Conservation (phyloP, 1,140 invertebrate species). For the Eulimnadia texana region DNA sequence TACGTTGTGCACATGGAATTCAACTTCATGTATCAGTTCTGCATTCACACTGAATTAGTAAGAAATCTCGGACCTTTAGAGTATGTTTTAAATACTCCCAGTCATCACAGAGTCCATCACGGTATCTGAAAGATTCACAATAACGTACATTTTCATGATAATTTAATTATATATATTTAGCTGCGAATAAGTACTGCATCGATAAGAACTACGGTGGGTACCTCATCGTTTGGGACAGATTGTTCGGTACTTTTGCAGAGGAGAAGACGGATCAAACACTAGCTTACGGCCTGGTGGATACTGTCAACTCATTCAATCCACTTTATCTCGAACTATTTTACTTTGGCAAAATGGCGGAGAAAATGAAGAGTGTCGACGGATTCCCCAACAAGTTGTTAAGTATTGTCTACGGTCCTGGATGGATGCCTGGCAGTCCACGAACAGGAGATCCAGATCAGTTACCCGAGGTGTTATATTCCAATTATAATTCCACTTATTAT, state of each 20-base stretch:
- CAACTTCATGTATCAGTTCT: constrained; percentile 36
- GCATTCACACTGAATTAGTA: constrained; percentile 38
- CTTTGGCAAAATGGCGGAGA: constrained; percentile 44
- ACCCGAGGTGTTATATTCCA: background rate
- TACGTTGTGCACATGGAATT: constrained; percentile 34
- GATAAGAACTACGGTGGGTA: constrained; percentile 79
- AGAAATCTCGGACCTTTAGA: constrained; percentile 38
- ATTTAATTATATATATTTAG: too few species aligned
- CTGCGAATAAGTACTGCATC: constrained; percentile 68
- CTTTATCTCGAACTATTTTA: constrained; percentile 70
- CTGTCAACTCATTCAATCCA: constrained; percentile 50
- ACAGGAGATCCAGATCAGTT: constrained; percentile 36
- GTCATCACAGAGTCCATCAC: constrained; percentile 45
- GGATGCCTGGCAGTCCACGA: constrained; percentile 63
- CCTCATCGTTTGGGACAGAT: constrained; percentile 71
- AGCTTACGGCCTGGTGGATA: constrained; percentile 68
- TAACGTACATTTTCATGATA: too few species aligned
- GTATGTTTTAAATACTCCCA: constrained; percentile 41
- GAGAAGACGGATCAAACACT: constrained; percentile 48
- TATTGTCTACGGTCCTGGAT: constrained; percentile 72
- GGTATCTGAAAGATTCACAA: too few species aligned
- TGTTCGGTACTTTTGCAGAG: constrained; percentile 69
- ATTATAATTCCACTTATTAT: background rate
- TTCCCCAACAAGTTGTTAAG: constrained; percentile 49
- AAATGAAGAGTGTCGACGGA: constrained; percentile 37